phyloP scores from a whole-genome alignment of 2,113 vertebrate genomes.

The Poeciliopsis occidentalis region DNA sequence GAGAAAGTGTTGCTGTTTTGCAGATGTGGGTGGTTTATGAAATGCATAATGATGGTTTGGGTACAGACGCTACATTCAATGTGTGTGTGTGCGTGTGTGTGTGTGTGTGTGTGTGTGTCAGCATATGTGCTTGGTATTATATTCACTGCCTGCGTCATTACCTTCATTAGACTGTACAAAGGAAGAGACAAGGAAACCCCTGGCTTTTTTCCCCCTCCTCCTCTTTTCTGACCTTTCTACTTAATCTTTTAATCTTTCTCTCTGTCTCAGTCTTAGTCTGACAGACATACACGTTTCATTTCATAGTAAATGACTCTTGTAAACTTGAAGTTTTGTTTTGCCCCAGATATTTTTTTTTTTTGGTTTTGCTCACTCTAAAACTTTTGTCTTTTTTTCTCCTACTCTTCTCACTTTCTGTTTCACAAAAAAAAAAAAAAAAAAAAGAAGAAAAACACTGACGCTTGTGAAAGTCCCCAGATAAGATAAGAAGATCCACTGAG shows the following conservation, averaged over 20 bases:
- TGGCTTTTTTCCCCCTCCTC: slow-evolving; percentile 34
- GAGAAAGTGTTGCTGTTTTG: slow-evolving; percentile 42
- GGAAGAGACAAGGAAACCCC: slow-evolving; percentile 70
- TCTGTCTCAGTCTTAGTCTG: slow-evolving; percentile 28
- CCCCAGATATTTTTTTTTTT: not conserved
- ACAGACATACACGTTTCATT: slow-evolving; percentile 35
- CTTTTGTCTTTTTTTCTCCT: not conserved
- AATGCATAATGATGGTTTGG: slow-evolving; percentile 45
- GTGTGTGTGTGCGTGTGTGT: slow-evolving; percentile 9
- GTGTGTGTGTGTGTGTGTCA: slow-evolving; percentile 9
- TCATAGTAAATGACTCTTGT: slow-evolving; percentile 32
- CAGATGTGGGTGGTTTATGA: slow-evolving; percentile 57
- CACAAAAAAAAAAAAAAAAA: not conserved
- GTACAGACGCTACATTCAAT: slow-evolving; percentile 22
- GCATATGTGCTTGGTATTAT: slow-evolving; percentile 26
- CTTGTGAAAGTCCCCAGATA: not conserved
- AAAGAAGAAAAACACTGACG: not conserved
- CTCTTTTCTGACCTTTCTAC: slow-evolving; percentile 33
- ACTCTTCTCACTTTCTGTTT: slow-evolving; percentile 32
- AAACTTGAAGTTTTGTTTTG: slow-evolving; percentile 22
- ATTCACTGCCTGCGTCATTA: slow-evolving; percentile 57
- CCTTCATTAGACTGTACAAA: slow-evolving; percentile 52
- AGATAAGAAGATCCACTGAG: not conserved
- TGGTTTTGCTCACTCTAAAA: slow-evolving; percentile 1
- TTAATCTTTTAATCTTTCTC: slow-evolving; percentile 21